Evolutionary conservation across 2,113 vertebrate genomes (phyloP), one percentile per base, ranked within the genome.

Genomic region (Physeter macrocephalus): DNA sequence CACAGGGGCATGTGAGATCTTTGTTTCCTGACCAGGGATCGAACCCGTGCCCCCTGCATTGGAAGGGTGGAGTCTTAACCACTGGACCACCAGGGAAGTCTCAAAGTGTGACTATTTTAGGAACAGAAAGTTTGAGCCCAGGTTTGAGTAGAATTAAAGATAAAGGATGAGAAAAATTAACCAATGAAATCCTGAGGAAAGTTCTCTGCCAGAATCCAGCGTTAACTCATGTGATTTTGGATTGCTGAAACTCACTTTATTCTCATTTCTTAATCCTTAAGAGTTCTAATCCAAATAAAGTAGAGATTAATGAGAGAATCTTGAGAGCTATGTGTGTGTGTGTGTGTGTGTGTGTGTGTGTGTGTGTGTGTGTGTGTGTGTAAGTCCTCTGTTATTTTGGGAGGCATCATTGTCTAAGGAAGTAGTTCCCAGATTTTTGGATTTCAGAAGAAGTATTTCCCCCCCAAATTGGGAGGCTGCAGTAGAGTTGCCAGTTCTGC

Each of bases 131-230:
- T 82, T 75, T 83, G 80, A 59, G 34, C 21, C 49, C 34, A 62
- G 34, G n/a, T 89, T 87, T 18, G 34, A 88, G n/a, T 93, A 85
- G 77, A 81, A 64, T 20, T 93, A 71, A 72, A 64, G 10, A 77
- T 78, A 67, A 71, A 94, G n/a, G n/a, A 72, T 87, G 61, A 96
- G 77, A 59, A 95, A 89, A 92, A n/a, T 82, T 90, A 89, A 67
- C 41, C 29, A 34, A 34, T 54, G 46, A 84, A 74, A 67, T 92
- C 57, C 43, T 54, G 27, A 74, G 39, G 59, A 77, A 78, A 80
- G 36, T 61, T 62, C 10, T 80, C n/a, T 77, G 23, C 12, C 39
- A 72, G 34, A 67, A 57, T 7, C 54, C 23, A 18, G 0, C 1
- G 2, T 94, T 81, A 80, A 86, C 29, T 81, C 66, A 62, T 21